These are phyloP conservation scores for Brachionus paranguensis DNA, from an alignment of 1,140 invertebrate species.

Conservation along the genomic window DNA sequence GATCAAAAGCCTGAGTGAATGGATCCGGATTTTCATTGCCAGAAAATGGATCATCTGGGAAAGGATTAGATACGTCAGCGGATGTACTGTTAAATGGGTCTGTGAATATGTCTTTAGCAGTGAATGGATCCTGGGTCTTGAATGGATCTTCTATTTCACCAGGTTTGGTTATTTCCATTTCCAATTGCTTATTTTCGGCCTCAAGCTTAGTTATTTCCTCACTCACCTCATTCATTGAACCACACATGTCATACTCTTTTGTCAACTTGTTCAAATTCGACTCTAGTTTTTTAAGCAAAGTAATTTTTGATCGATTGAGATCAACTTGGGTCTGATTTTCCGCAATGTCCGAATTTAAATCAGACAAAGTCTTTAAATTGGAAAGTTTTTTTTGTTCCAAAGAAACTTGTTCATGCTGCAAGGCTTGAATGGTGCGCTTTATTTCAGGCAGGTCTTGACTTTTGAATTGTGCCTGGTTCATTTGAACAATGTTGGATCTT, in stretches of 20 bases:
- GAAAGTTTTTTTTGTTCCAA: not conserved
- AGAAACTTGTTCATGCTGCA: not conserved
- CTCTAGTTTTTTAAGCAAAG: not conserved
- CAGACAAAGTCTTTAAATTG: not conserved
- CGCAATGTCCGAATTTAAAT: not conserved
- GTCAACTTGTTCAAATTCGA: not conserved
- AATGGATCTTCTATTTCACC: not conserved
- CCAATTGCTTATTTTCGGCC: not conserved
- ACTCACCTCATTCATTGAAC: not conserved
- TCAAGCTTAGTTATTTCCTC: not conserved
- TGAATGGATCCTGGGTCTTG: not conserved
- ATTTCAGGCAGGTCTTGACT: not conserved
- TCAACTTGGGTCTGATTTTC: not conserved
- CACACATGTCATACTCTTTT: constrained; percentile 4
- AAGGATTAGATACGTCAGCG: not conserved
- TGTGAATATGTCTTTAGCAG: not conserved
- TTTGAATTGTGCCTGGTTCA: not conserved
- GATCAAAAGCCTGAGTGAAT: constrained; percentile 8
- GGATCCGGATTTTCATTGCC: not conserved
- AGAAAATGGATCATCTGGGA: constrained; percentile 32
- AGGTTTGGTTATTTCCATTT: not conserved
- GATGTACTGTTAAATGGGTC: not conserved
- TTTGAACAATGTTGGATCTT: not conserved
- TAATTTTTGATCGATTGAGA: not conserved
- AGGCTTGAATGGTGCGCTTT: not conserved